Conservation (phyloP, 35 echinoderm and acorn worm species). For the Heliocidaris tuberculata region DNA sequence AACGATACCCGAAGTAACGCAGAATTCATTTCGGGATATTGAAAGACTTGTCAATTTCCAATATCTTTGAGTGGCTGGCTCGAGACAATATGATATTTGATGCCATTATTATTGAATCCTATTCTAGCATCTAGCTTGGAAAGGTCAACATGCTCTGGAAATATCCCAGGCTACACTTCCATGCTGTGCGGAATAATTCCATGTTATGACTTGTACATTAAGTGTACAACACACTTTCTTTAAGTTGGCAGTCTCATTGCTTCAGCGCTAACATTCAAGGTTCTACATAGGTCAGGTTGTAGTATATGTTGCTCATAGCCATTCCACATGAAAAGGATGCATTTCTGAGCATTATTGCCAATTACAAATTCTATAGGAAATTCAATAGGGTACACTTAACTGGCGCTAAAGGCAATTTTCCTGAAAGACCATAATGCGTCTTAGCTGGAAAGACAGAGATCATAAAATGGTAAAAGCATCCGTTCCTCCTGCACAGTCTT, state of each 20-base stretch:
- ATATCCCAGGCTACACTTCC: background rate
- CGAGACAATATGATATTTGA: background rate
- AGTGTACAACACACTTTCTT: background rate
- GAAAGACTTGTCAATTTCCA: constrained; percentile 12
- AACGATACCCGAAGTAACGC: background rate
- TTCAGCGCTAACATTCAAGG: no score
- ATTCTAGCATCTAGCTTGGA: background rate
- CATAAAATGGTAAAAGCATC: background rate
- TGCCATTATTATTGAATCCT: background rate
- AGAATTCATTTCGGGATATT: constrained; percentile 3
- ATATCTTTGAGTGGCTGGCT: background rate
- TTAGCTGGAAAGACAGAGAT: background rate
- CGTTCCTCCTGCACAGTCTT: no score
- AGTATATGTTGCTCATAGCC: background rate
- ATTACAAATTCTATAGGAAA: background rate
- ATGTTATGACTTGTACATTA: background rate
- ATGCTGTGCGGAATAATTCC: background rate
- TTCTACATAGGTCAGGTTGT: background rate
- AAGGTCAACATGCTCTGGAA: background rate
- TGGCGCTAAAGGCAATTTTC: background rate
- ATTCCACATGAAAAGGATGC: background rate
- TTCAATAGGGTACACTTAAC: background rate
- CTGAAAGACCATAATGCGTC: background rate
- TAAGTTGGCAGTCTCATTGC: no score
- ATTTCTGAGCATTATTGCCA: background rate